phyloP scores from a whole-genome alignment of 2,888 invertebrate species.

The Orthosia incerta region DNA sequence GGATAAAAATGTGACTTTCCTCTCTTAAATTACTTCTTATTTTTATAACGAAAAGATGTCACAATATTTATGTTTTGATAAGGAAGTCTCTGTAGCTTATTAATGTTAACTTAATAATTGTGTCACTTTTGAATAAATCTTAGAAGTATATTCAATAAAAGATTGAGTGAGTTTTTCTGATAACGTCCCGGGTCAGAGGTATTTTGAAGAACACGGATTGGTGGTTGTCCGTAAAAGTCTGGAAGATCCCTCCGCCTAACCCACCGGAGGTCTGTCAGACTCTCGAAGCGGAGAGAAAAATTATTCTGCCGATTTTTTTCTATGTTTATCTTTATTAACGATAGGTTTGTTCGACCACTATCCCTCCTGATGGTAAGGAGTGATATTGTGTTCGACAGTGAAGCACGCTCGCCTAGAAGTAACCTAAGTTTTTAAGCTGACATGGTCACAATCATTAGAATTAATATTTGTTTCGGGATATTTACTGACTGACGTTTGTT shows the following conservation, averaged over 20 bases:
- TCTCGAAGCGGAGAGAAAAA: background rate
- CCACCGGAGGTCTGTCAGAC: no score
- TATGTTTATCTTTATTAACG: no score
- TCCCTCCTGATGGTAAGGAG: no score
- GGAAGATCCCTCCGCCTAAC: background rate
- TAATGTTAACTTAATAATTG: background rate
- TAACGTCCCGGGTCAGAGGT: background rate
- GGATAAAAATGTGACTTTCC: constrained; percentile 16
- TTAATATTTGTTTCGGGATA: no score
- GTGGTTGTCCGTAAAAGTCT: no score
- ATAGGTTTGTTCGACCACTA: no score
- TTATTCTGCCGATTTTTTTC: no score
- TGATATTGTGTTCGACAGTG: no score
- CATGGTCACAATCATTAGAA: no score
- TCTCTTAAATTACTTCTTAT: constrained; percentile 12
- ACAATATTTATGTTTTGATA: background rate
- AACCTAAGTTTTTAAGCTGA: no score
- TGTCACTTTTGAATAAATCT: background rate
- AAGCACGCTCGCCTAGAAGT: no score
- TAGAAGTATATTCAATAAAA: background rate
- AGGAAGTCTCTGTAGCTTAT: background rate
- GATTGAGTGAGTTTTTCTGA: background rate
- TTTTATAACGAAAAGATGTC: constrained; percentile 29
- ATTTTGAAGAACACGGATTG: background rate
- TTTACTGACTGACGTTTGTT: no score